Evolutionary conservation across 2,797 vertebrate species (phyloP), one percentile per base, ranked within the genome.

Genomic region (Ispidina picta): DNA sequence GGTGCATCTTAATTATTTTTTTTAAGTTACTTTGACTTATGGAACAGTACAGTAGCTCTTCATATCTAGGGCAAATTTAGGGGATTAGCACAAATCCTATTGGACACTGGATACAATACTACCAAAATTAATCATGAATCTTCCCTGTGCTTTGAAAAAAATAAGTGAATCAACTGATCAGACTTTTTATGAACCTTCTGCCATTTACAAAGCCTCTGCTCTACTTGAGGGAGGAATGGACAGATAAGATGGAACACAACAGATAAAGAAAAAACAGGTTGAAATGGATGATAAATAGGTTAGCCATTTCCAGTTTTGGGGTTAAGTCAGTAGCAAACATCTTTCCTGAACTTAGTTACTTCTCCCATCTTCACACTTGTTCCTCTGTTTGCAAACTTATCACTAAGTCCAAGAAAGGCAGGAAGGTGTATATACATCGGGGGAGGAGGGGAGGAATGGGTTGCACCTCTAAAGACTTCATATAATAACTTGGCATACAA

Each of bases 71-170:
- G 23, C 37, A 37, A 52, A 81, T 5, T 5, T 23, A 6, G 10
- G 19, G 7, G 7, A 80, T 23, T n/a, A 55, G 31, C 19, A 87
- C 39, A 74, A 84, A 76, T 3, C 15, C 60, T 70, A 18, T 2
- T 64, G 28, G 60, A 52, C 37, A n/a, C 9, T 21, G 18, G 19
- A 13, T 44, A 33, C 0, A 0, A 1, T n/a, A 63, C 25, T 44
- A 46, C 6, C 35, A 68, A 29, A 10, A 29, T 22, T 46, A 46
- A 22, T 46, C 44, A 46, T 6, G 21, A 75, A 72, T 65, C 25
- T 14, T 68, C 9, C n/a, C 43, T 6, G 9, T 72, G 37, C 43
- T 46, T 75, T 44, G 33, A 59, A 70, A 60, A 82, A 71, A 1
- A n/a, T 18, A 60, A 46, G 15, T 6, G 4, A 69, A 37, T 44